Evolutionary conservation across 2,797 vertebrate species (phyloP).

Genomic region (Oceanodroma leucorhoa): DNA sequence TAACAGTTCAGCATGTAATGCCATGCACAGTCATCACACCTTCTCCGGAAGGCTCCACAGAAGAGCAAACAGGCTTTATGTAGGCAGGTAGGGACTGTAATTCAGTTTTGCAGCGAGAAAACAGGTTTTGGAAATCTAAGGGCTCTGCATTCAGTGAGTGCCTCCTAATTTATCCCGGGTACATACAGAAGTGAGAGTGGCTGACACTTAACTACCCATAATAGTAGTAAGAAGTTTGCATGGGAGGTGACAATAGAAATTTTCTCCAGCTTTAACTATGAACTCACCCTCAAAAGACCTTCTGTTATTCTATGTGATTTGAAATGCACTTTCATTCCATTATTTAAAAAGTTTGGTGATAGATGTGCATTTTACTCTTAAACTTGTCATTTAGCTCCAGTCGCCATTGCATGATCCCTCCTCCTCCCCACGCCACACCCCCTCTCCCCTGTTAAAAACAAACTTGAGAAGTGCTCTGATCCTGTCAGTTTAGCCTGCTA

Average conservation of each 20-base stretch:
- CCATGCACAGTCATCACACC: not conserved
- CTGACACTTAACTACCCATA: not conserved
- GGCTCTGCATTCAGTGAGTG: not conserved
- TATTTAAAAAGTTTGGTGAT: not conserved
- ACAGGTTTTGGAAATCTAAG: not conserved
- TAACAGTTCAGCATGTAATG: not conserved
- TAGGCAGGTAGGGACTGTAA: not conserved
- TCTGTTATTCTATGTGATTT: not conserved
- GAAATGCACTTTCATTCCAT: not conserved
- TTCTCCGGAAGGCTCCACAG: not conserved
- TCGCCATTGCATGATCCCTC: not conserved
- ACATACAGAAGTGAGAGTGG: not conserved
- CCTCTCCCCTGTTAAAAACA: accelerated
- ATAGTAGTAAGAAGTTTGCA: not conserved
- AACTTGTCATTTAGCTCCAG: not conserved
- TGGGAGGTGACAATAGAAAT: not conserved
- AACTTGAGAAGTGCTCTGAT: not conserved
- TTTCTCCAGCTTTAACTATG: not conserved
- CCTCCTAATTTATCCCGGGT: not conserved
- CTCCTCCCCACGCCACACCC: accelerated
- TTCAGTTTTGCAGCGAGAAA: not conserved
- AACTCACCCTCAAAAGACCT: not conserved
- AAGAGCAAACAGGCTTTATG: not conserved
- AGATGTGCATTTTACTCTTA: not conserved
- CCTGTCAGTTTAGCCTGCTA: not conserved